A percentile compares a stretch with the other conserved stretches of the same genome.
These are phyloP conservation scores for Allolobophora icterica DNA, from an alignment of 2,888 invertebrate genomes.

Conservation along the genomic window DNA sequence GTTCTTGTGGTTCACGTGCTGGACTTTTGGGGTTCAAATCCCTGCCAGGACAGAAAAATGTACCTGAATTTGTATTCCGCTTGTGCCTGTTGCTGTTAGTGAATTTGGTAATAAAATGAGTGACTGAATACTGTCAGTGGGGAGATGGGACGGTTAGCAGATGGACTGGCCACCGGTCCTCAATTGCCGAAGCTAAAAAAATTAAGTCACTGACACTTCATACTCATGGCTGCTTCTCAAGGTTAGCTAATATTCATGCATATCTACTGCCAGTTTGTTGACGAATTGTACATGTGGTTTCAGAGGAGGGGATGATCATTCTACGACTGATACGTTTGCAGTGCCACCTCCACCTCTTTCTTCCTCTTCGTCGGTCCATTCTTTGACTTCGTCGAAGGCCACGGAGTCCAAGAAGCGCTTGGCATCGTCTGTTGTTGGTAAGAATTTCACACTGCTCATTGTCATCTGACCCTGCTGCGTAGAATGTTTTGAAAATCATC, in stretches of 20 bases:
- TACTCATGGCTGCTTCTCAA: too few relatives aligned
- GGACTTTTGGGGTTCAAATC: neutral
- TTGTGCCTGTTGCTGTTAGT: neutral
- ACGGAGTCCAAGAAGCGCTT: neutral
- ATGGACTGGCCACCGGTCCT: neutral
- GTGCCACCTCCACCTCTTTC: slow-evolving; percentile 22
- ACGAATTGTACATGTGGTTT: neutral
- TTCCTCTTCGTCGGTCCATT: neutral
- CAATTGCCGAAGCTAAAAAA: neutral
- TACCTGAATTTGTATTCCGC: too few relatives aligned
- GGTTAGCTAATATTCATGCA: too few relatives aligned
- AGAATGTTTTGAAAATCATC: neutral
- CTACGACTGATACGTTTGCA: neutral
- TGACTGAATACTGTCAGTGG: neutral
- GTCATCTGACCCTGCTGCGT: neutral
- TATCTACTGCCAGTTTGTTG: too few relatives aligned
- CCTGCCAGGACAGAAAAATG: neutral
- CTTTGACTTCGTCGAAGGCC: neutral
- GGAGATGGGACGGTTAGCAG: neutral
- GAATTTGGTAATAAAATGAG: neutral
- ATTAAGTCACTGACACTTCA: too few relatives aligned
- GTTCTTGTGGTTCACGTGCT: neutral
- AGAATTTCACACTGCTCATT: neutral
- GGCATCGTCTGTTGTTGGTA: neutral
- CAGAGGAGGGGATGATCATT: neutral